Evolutionary conservation across 2,113 vertebrate genomes (phyloP).

Genomic region (Apodemus speciosus): DNA sequence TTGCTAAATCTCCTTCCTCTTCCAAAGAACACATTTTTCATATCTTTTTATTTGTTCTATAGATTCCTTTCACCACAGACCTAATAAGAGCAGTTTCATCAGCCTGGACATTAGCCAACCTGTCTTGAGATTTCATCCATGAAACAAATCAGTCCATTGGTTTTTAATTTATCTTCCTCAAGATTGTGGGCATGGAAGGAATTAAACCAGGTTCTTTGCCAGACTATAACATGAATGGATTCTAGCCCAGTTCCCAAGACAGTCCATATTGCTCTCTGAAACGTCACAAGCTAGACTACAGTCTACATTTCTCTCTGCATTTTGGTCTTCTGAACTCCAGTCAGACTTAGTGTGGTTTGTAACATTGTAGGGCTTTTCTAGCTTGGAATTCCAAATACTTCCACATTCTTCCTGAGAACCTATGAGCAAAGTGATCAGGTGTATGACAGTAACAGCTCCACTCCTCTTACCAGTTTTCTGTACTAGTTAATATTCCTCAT

Average conservation of each 20-base stretch:
- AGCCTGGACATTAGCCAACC: background rate
- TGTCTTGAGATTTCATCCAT: background rate
- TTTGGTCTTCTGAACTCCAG: background rate
- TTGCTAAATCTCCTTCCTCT: background rate
- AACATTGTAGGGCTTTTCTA: background rate
- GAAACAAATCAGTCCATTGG: background rate
- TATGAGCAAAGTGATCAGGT: background rate
- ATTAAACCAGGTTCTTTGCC: background rate
- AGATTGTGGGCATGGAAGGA: background rate
- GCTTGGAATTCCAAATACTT: background rate
- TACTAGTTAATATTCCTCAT: background rate
- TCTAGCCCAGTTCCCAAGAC: background rate
- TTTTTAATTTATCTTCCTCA: background rate
- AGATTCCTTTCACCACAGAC: background rate
- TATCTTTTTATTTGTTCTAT: background rate
- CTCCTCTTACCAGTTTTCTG: background rate
- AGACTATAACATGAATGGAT: no score
- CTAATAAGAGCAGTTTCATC: background rate
- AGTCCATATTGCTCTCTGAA: background rate
- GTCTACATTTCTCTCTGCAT: background rate
- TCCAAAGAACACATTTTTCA: background rate
- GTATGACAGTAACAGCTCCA: background rate
- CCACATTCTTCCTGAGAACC: no score
- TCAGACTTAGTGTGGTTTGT: background rate
- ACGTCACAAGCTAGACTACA: background rate